Evolutionary conservation across 2,888 invertebrate genomes (phyloP), one percentile per base, ranked within the genome.

Genomic region (Thereva unica): DNA sequence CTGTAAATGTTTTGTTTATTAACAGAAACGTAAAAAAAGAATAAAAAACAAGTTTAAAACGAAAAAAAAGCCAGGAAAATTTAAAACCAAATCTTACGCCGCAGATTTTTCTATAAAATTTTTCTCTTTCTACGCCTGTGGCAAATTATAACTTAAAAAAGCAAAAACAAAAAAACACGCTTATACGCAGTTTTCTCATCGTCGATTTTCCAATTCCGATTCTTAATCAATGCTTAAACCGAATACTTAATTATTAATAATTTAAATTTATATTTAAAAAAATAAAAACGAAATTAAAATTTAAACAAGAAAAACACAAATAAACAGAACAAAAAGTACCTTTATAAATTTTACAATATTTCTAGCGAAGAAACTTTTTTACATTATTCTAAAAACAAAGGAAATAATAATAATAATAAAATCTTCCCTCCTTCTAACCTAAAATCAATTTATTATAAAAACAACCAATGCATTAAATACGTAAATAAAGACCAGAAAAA

Each of bases 71-170:
- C 34, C 3, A 52, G 6, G 9, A 49, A 12, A 9, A 10, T 10
- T 2, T 10, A 49, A 54, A 37, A 42, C 6, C 40, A 42, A 23
- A 40, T 12, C 34, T 38, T 53, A 41, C 41, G 23, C 35, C 12
- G 42, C 50, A 49, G 44, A 5, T 57, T 57, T 61, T 63, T 64
- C 12, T 45, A 12, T 44, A 64, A 42, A 52, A 23, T 52, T 63
- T 52, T 53, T 44, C 41, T 53, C 53, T 35, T 45, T n/a, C n/a
- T 53, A 50, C 44, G 63, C 63, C 63, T 64, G 35, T 44, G 63
- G 63, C 63, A 52, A 41, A 44, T 49, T 42, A 53, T 59, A 23
- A 23, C 23, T 23, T 23, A 23, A 23, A 23, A 23, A 23, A 23
- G 23, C 23, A 23, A 23, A 23, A 23, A 23, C 23, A 47, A 6